A percentile compares a stretch with the other conserved stretches of the same genome.
These are phyloP conservation scores for Chloropsis cyanopogon DNA, from an alignment of 2,113 vertebrate genomes.

Conservation along the genomic window DNA sequence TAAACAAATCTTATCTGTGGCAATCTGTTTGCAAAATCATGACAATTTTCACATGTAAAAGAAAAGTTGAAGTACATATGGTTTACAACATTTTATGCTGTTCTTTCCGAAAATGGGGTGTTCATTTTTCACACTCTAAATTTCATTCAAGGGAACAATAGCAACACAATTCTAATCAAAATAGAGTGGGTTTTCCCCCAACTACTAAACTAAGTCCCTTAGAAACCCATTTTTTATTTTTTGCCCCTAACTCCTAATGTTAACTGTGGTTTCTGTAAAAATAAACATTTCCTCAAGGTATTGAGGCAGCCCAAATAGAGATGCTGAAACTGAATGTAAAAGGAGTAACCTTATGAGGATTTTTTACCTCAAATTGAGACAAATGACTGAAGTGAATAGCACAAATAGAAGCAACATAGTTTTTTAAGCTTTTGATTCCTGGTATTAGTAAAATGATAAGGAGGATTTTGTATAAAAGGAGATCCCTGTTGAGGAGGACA, in stretches of 20 bases:
- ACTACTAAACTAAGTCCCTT: not conserved
- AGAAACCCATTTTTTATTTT: not conserved
- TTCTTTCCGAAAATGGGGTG: not conserved
- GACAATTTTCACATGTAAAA: not conserved
- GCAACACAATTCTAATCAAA: not conserved
- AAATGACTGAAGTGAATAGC: not conserved
- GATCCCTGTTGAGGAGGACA: not conserved
- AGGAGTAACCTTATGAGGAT: not conserved
- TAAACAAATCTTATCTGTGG: not conserved
- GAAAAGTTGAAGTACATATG: not conserved
- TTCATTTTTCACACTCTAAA: not conserved
- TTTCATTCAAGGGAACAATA: not conserved
- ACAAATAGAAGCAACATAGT: not conserved
- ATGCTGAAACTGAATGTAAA: not conserved
- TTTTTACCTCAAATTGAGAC: not conserved
- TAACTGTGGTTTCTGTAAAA: not conserved
- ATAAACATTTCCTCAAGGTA: not conserved
- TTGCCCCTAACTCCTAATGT: not conserved
- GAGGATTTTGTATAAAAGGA: not conserved
- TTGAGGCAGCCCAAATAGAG: not conserved
- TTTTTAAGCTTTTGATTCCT: not conserved
- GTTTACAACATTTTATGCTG: not conserved
- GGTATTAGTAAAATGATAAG: not conserved
- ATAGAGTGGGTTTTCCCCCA: not conserved
- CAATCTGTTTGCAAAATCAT: not conserved